Evolutionary conservation across 2,113 vertebrate genomes (phyloP).

Genomic region (Ancistrus triradiatus): DNA sequence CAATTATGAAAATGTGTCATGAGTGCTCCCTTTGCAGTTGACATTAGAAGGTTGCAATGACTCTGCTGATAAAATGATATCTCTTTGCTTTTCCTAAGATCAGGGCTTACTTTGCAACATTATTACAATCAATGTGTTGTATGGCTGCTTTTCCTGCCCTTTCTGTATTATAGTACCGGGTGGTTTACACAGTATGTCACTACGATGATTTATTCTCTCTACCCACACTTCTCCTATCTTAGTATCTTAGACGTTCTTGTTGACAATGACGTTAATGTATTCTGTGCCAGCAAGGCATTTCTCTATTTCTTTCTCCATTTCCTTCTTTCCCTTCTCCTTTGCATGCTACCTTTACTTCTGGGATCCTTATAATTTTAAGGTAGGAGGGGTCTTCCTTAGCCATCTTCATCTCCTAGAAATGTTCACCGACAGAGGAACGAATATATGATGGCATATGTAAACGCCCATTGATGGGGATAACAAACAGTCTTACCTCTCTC

Average conservation of each 20-base stretch:
- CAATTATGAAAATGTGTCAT: conserved; percentile 48
- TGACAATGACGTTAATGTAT: conserved; percentile 58
- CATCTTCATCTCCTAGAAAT: too few species aligned
- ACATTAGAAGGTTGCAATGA: background rate
- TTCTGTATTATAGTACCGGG: background rate
- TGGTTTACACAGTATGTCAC: background rate
- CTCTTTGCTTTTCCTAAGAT: background rate
- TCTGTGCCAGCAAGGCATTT: too few species aligned
- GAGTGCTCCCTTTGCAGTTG: conserved; percentile 1
- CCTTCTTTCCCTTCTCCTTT: conserved; percentile 10
- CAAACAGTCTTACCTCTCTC: too few species aligned
- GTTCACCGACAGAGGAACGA: too few species aligned
- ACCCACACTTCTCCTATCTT: conserved; percentile 30
- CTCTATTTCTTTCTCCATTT: conserved; percentile 22
- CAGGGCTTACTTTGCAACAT: background rate
- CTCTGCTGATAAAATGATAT: background rate
- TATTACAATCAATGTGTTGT: background rate
- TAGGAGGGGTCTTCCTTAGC: conserved; percentile 48
- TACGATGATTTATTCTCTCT: conserved; percentile 4
- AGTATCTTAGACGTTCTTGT: conserved; percentile 35
- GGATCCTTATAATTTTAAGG: conserved; percentile 29
- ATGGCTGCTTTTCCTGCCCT: background rate
- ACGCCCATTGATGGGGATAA: too few species aligned
- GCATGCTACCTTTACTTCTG: background rate
- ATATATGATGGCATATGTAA: too few species aligned